Evolutionary conservation across 2,888 invertebrate species (phyloP).

Genomic region (Coenonympha glycerion): DNA sequence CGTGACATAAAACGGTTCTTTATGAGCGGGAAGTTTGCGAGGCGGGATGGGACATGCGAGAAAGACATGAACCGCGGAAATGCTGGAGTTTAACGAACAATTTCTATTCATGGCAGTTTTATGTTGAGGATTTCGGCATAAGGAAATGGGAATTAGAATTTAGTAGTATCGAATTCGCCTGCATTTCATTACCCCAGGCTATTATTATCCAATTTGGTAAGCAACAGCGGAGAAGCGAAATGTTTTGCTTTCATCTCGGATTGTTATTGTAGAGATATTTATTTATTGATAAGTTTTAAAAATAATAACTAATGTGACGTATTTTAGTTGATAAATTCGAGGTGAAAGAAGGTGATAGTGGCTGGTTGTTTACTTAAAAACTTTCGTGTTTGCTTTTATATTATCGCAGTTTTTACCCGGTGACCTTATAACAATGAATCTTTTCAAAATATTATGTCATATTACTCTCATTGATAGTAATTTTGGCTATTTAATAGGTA

Average conservation of each 20-base stretch:
- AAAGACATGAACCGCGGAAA: conserved; percentile 66
- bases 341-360: conserved; percentile 1
- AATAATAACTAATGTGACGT: too few species aligned
- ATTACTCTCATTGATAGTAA: background rate
- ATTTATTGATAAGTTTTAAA: too few species aligned
- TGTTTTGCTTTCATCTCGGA: conserved; percentile 17
- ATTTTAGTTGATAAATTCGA: too few species aligned
- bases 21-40: conserved; percentile 69
- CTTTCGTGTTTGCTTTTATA: background rate
- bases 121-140: conserved; percentile 44
- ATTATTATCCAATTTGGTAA: conserved; percentile 1
- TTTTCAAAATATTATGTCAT: background rate
- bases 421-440: background rate
- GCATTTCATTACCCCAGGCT: conserved; percentile 19
- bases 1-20: conserved; percentile 70
- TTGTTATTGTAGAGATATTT: conserved; percentile 18
- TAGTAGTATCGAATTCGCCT: conserved; percentile 31
- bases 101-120: conserved; percentile 68
- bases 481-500: background rate
- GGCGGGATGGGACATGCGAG: conserved; percentile 67
- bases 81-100: conserved; percentile 53
- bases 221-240: background rate
- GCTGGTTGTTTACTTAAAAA: conserved; percentile 1
- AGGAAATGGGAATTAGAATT: conserved; percentile 33
- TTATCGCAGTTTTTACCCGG: background rate